These are phyloP conservation scores for Pseudomugil tenellus DNA, from an alignment of 2,797 vertebrate species.

Conservation along the genomic window DNA sequence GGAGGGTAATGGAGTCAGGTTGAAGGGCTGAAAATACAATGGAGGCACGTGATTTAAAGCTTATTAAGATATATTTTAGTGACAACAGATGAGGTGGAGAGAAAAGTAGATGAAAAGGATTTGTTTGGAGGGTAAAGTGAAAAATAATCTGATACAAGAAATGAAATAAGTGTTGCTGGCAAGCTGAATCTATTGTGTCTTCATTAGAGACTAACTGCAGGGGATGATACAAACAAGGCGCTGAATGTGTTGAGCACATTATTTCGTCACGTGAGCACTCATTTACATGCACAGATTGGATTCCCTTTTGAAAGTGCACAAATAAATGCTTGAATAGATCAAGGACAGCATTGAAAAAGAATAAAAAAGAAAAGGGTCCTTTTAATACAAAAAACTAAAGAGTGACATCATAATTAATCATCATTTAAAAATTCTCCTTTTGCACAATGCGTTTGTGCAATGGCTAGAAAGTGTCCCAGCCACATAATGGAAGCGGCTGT, in stretches of 20 bases:
- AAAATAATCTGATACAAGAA: conserved; percentile 34
- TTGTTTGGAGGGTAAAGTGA: conserved; percentile 12
- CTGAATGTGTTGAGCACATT: conserved; percentile 23
- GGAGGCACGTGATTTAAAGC: conserved; percentile 38
- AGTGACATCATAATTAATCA: conserved; percentile 10
- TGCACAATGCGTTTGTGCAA: neutral
- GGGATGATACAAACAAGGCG: conserved; percentile 34
- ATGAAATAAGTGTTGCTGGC: conserved; percentile 33
- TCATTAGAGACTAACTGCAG: conserved; percentile 31
- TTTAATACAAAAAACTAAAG: conserved; percentile 21
- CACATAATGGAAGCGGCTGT: conserved; percentile 4
- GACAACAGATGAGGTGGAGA: conserved; percentile 36
- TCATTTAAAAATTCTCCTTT: conserved; percentile 4
- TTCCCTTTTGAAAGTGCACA: conserved; percentile 43
- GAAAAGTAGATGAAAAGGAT: conserved; percentile 23
- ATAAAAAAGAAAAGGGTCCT: conserved; percentile 9
- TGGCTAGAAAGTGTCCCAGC: conserved; percentile 1
- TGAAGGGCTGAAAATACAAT: conserved; percentile 30
- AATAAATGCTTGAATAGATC: conserved; percentile 26
- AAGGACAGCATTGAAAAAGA: conserved; percentile 28
- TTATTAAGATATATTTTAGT: conserved; percentile 3
- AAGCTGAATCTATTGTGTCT: conserved; percentile 51
- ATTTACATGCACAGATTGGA: conserved; percentile 49
- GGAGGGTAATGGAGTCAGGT: conserved; percentile 16
- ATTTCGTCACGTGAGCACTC: conserved; percentile 16